Conservation (phyloP, 2,888 invertebrate genomes). For the Ormyrus nitidulus region DNA sequence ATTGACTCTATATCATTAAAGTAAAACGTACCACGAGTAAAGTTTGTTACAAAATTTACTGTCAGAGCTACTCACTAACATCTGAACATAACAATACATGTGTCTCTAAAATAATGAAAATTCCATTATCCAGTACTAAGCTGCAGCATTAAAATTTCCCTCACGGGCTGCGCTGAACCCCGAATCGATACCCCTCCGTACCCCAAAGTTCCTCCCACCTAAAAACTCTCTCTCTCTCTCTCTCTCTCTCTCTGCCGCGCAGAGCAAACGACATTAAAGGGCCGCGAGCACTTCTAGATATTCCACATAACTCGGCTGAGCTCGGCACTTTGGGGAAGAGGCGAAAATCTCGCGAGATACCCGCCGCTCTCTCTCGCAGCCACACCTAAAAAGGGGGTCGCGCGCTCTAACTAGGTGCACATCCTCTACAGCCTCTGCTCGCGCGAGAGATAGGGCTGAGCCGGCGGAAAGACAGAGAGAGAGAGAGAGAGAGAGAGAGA, state of each 20-base stretch:
- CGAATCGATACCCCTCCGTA: conserved; percentile 2
- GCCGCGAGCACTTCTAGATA: not conserved
- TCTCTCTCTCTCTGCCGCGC: not conserved
- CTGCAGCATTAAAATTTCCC: not conserved
- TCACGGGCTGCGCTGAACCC: not conserved
- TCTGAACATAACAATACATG: no score
- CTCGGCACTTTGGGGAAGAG: no score
- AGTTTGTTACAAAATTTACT: no score
- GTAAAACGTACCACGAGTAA: not conserved
- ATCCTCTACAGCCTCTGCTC: conserved; percentile 38
- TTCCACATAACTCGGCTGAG: not conserved
- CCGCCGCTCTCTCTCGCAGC: no score
- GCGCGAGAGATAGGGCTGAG: conserved; percentile 47
- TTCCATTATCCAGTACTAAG: no score
- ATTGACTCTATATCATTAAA: not conserved
- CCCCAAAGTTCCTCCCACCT: no score
- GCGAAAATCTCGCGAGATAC: no score
- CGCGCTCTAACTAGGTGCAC: conserved; percentile 49
- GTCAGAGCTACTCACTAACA: no score
- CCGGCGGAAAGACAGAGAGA: conserved; percentile 24
- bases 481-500: conserved; percentile 28
- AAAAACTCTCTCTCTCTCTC: no score
- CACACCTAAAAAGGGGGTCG: conserved; percentile 20
- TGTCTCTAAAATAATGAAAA: no score
- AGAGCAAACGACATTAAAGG: not conserved